Percentiles rank a stretch among this genome's conserved stretches.
phyloP scores from a whole-genome alignment of 2,888 invertebrate species.

The Drosophila aldrichi region DNA sequence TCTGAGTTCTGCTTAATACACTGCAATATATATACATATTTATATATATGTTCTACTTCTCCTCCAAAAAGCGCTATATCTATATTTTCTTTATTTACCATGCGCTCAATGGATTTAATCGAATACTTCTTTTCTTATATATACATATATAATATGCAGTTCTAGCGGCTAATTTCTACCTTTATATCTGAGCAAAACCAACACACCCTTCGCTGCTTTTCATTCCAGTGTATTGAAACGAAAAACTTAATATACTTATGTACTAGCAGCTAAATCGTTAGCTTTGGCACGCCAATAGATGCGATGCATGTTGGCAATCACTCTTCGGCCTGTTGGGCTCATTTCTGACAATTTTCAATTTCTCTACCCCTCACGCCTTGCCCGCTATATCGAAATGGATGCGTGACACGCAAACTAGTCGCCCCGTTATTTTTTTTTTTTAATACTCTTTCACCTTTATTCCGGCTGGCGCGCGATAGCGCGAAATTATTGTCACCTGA shows the following conservation, averaged over 20 bases:
- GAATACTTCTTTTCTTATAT: not conserved
- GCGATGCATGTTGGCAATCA: conserved; percentile 77
- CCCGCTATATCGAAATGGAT: conserved; percentile 48
- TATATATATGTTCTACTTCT: not conserved
- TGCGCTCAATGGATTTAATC: not conserved
- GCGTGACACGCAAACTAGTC: conserved; percentile 59
- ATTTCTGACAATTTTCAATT: conserved; percentile 67
- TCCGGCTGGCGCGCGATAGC: conserved; percentile 43
- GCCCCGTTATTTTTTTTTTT: too few species aligned
- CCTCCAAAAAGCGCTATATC: not conserved
- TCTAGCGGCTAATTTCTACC: not conserved
- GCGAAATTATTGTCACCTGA: conserved; percentile 67
- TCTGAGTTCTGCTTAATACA: too few species aligned
- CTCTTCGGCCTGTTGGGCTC: conserved; percentile 56
- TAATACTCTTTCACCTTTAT: conserved; percentile 17
- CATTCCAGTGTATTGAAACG: not conserved
- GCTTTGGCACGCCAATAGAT: conserved; percentile 66
- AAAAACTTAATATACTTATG: conserved; percentile 29
- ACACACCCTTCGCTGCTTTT: not conserved
- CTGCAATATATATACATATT: not conserved
- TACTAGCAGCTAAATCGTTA: conserved; percentile 59
- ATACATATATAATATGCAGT: too few species aligned
- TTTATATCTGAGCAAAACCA: not conserved
- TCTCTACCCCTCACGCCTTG: conserved; percentile 4
- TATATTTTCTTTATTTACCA: not conserved